Base-by-base conservation (phyloP, 2,797 vertebrate species). In the Yasuhikotakia modesta region DNA sequence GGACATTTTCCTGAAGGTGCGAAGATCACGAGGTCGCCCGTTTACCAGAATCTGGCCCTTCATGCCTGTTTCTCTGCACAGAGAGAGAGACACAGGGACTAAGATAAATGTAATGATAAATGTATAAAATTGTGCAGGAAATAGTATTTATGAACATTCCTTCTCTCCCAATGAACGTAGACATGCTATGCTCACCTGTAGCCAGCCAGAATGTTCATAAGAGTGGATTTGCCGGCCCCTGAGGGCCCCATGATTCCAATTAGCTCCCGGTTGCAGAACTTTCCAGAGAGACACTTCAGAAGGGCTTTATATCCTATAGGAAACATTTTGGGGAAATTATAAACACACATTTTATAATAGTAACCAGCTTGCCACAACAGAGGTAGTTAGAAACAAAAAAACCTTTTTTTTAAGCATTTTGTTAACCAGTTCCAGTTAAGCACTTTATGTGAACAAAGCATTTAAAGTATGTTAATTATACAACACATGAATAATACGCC, bases 161-260 rank as follows among this genome's bases (percentile, higher is more conserved):
- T 63, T 21, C 35, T 8, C 0, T 46, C 21, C 17, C 24, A 53
- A 45, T 53, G 16, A 1, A 55, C 66, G 79, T 1, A 24, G 22
- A 69, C 53, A 39, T 1, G 27, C 13, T 27, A 35, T 3, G 78
- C 93, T 92, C 85, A 99, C 98, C 97, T 97, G 92, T 99, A 99
- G 35, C 98, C 98, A 16, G 98, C 97, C 86, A 99, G 91, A 86
- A 99, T 96, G 89, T 99, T 99, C 98, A 99, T 99, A 32, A 99
- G 91, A 0, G 98, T 99, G 81, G 98, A 99, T 85, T 99, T 99
- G 53, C 98, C 98, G 0, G 98, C 96, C 63, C 98, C 98, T 0
- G 98, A 99, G 13, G 98, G 98, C 1, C 97, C 98, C 97, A 99
- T 97, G 88, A 99, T 99, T 61, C 97, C 98, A 2, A 99, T 98